Evolutionary conservation across 1,140 invertebrate genomes (phyloP).

Genomic region (Scaptomyza hsui): DNA sequence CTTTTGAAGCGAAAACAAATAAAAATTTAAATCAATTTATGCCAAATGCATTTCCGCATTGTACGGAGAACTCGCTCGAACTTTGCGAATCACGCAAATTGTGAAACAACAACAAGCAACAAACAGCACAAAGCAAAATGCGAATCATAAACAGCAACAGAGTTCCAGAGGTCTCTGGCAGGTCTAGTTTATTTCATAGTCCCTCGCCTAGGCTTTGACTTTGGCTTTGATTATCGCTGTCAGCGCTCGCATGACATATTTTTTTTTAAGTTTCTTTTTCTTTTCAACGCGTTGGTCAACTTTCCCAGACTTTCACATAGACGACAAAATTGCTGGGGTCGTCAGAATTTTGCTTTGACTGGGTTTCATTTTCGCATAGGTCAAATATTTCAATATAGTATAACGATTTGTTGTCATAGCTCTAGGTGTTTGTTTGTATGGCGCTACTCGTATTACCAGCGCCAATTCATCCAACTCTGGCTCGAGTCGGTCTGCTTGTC

Average conservation of each 20-base stretch:
- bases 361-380: conserved; percentile 41
- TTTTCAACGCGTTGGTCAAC: background rate
- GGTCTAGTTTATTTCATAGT: conserved; percentile 14
- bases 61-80: background rate
- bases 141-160: background rate
- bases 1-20: conserved; percentile 1
- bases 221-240: conserved; percentile 32
- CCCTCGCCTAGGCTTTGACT: conserved; percentile 16
- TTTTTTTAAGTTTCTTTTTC: background rate
- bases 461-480: background rate
- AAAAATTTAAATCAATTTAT: conserved; percentile 24
- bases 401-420: conserved; percentile 41
- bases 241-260: conserved; percentile 1
- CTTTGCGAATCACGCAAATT: conserved; percentile 38
- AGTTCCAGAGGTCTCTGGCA: conserved; percentile 1
- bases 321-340: conserved; percentile 16
- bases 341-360: conserved; percentile 13
- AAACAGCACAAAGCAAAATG: background rate
- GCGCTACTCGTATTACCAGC: conserved; percentile 37
- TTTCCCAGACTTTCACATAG: conserved; percentile 42
- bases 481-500: conserved; percentile 29
- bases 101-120: conserved; percentile 18
- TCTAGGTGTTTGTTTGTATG: conserved; percentile 13
- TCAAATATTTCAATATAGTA: conserved; percentile 39
- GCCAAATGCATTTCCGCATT: conserved; percentile 25